Evolutionary conservation across 2,797 vertebrate genomes (phyloP), one percentile per base, ranked within the genome.

Genomic region (Menidia menidia): DNA sequence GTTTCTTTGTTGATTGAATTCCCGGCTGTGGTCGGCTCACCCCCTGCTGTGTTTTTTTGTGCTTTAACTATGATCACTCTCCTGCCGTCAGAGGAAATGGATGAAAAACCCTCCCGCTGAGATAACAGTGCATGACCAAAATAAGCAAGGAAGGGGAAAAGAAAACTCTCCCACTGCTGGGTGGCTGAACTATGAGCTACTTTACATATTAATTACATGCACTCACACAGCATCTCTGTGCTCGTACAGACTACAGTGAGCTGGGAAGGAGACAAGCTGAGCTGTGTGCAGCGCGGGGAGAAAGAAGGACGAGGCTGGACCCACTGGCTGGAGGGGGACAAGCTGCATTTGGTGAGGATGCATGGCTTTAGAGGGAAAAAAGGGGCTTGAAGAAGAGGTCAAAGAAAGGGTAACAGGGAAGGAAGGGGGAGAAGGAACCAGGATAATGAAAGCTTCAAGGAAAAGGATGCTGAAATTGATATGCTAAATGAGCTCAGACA

Each of bases 231-330:
- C 48, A 31, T 68, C 15, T 77, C 19, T 78, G 33, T 82, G 18
- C 51, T 32, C 44, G 4, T 75, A 48, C 84, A 98, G 97, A 97
- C 96, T 0, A 95, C 94, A 0, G 95, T 98, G 13, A 94, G 84
- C 89, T 98, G 96, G 97, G 94, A 97, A 0, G 96, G 94, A 1
- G 96, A 97, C 75, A 95, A 94, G 6, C 92, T 98, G 87, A 67
- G 97, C 25, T 98, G 97, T 6, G 90, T 96, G 51, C 97, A 98
- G 89, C 91, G 76, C 48, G 96, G 97, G 1, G 96, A 97, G 88
- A 96, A 98, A 76, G 94, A 94, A 39, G 97, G 96, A 79, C 90
- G 96, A 45, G 97, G 97, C 68, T 98, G 97, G 97, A 96, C 93
- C 47, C 97, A 98, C 88, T 98, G 97, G 97, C 82, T 98, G 74